phyloP scores from a whole-genome alignment of 37 sponge, comb jelly and placozoan species.

The Aplysina aerophoba region DNA sequence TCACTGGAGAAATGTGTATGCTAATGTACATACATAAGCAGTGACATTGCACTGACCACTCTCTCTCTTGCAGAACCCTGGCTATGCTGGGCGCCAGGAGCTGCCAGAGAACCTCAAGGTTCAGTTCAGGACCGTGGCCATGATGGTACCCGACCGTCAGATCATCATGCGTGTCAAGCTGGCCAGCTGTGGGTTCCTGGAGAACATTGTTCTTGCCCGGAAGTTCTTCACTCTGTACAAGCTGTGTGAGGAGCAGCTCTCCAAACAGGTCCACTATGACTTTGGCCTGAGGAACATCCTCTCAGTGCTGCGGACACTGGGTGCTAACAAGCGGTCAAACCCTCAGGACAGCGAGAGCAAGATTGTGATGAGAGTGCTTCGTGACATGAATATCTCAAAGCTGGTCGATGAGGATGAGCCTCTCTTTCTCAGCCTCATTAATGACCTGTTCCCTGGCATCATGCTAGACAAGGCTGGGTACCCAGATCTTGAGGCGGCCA shows the following conservation, averaged over 20 bases:
- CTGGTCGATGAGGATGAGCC: slow-evolving; percentile 99
- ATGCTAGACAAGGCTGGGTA: slow-evolving; percentile 96
- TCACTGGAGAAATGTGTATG: too few relatives aligned
- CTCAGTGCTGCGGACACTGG: slow-evolving; percentile 96
- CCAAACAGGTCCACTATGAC: slow-evolving; percentile 98
- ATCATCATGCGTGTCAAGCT: slow-evolving; percentile 97
- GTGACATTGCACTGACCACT: not conserved
- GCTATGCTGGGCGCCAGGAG: slow-evolving; percentile 98
- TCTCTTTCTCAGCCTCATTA: slow-evolving; percentile 91
- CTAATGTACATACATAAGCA: too few relatives aligned
- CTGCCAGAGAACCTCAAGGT: slow-evolving; percentile 98
- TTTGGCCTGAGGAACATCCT: slow-evolving; percentile 98
- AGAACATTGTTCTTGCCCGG: slow-evolving; percentile 86
- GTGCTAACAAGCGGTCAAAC: slow-evolving; percentile 84
- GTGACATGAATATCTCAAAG: slow-evolving; percentile 99
- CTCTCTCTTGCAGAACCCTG: slow-evolving; percentile 78
- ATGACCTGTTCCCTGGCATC: slow-evolving; percentile 97
- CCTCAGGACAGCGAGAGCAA: slow-evolving; percentile 93
- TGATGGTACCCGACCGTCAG: slow-evolving; percentile 99
- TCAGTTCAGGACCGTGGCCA: slow-evolving; percentile 95
- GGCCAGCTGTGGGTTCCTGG: slow-evolving; percentile 94
- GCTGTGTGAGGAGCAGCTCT: slow-evolving; percentile 97
- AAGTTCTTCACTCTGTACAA: slow-evolving; percentile 98
- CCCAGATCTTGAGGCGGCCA: slow-evolving; percentile 96
- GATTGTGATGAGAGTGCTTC: slow-evolving; percentile 95